These are phyloP conservation scores for Tauraco hartlaubi DNA, from an alignment of 2,797 vertebrate species.

Conservation along the genomic window DNA sequence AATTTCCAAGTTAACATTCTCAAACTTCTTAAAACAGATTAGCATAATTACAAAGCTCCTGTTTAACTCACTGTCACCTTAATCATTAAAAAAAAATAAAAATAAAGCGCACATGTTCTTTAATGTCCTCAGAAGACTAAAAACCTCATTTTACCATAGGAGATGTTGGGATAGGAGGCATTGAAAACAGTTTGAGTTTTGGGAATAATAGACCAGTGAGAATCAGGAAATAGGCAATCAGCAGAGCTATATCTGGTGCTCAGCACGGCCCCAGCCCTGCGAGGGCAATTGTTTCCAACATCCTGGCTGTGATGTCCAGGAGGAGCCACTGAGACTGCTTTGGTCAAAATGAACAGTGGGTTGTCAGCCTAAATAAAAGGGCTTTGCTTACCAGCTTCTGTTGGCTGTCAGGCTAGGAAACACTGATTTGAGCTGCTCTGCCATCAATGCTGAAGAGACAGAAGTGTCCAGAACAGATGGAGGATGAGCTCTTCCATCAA, in stretches of 20 bases:
- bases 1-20: neutral
- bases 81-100: neutral
- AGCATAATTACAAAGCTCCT: neutral
- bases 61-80: neutral
- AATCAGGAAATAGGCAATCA: neutral
- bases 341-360: neutral
- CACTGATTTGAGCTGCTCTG: neutral
- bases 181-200: neutral
- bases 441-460: neutral
- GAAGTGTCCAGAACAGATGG: neutral
- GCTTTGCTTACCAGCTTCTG: neutral
- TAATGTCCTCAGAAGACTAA: neutral
- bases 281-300: neutral
- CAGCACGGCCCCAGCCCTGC: rapidly evolving
- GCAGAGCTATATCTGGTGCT: neutral
- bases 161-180: neutral
- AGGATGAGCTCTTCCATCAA: neutral
- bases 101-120: neutral
- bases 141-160: neutral
- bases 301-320: neutral
- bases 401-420: neutral
- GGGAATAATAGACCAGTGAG: neutral
- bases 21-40: neutral
- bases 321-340: neutral
- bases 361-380: neutral